These are phyloP conservation scores for Acromyrmex echinatior DNA, from an alignment of 1,140 invertebrate species.

Conservation along the genomic window DNA sequence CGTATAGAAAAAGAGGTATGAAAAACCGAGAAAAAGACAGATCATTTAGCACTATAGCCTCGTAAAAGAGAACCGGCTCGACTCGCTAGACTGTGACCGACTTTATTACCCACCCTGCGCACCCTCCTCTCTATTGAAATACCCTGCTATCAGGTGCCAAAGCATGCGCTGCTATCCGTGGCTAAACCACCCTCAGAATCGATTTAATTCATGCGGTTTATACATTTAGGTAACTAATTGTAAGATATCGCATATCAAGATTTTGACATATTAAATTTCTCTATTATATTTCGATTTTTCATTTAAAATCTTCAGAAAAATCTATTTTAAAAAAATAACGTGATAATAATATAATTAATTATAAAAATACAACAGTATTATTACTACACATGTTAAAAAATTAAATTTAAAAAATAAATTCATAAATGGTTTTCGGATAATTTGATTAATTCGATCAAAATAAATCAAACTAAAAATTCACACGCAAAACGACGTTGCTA, in stretches of 20 bases:
- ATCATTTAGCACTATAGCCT: conserved; percentile 79
- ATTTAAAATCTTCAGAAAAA: conserved; percentile 26
- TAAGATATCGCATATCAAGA: not conserved
- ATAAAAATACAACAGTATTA: not conserved
- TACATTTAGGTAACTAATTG: not conserved
- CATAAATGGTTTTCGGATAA: conserved; percentile 42
- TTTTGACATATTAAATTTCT: not conserved
- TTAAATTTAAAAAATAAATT: not conserved
- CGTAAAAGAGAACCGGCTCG: conserved; percentile 77
- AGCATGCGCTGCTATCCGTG: not conserved
- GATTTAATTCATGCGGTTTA: not conserved
- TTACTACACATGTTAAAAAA: not conserved
- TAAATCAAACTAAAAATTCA: not conserved
- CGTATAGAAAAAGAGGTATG: conserved; percentile 63
- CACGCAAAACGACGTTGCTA: conserved; percentile 11
- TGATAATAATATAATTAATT: no score
- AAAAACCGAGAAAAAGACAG: conserved; percentile 77
- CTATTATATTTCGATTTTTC: not conserved
- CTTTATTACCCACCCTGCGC: conserved; percentile 68
- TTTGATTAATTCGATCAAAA: conserved; percentile 59
- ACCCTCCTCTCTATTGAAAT: conserved; percentile 33
- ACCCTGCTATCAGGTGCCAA: conserved; percentile 26
- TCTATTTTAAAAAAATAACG: not conserved
- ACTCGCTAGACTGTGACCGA: conserved; percentile 77
- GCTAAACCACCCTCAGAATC: not conserved